Evolutionary conservation across 2,797 vertebrate genomes (phyloP).

Genomic region (Leptoclinus maculatus): DNA sequence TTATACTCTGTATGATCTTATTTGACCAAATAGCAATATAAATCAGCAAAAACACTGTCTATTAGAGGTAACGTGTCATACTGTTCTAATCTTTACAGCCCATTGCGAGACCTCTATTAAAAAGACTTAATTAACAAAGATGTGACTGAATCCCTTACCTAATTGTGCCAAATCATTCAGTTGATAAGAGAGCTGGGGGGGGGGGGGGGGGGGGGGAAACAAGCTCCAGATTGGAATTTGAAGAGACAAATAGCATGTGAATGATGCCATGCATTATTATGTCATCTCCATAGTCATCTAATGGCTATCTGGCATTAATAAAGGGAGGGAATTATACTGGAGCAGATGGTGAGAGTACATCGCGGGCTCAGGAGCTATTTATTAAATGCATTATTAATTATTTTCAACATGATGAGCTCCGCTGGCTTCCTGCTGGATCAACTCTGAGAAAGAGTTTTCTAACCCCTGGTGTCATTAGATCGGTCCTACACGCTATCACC

Average conservation of each 20-base stretch:
- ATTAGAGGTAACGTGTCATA: slow-evolving; percentile 4
- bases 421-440: slow-evolving; percentile 79
- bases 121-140: slow-evolving; percentile 74
- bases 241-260: slow-evolving; percentile 85
- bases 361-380: slow-evolving; percentile 85
- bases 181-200: slow-evolving; percentile 52
- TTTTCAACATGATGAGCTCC: slow-evolving; percentile 85
- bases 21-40: slow-evolving; percentile 33
- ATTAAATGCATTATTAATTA: slow-evolving; percentile 89
- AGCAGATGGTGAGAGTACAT: slow-evolving; percentile 87
- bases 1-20: slow-evolving; percentile 19
- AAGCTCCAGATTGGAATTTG: slow-evolving; percentile 82
- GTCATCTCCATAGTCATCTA: slow-evolving; percentile 82
- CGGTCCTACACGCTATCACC: slow-evolving; percentile 37
- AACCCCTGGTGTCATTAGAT: slow-evolving; percentile 68
- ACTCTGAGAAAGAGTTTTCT: slow-evolving; percentile 70
- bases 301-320: slow-evolving; percentile 86
- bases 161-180: slow-evolving; percentile 75
- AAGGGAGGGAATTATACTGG: slow-evolving; percentile 79
- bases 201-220: slow-evolving; percentile 45
- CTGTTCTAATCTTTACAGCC: slow-evolving; percentile 33
- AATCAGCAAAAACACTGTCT: slow-evolving; percentile 28
- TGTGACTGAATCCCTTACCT: slow-evolving; percentile 69
- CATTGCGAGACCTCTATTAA: slow-evolving; percentile 49
- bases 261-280: slow-evolving; percentile 85